phyloP scores from a whole-genome alignment of 1,140 invertebrate genomes.

The Acromyrmex heyeri region DNA sequence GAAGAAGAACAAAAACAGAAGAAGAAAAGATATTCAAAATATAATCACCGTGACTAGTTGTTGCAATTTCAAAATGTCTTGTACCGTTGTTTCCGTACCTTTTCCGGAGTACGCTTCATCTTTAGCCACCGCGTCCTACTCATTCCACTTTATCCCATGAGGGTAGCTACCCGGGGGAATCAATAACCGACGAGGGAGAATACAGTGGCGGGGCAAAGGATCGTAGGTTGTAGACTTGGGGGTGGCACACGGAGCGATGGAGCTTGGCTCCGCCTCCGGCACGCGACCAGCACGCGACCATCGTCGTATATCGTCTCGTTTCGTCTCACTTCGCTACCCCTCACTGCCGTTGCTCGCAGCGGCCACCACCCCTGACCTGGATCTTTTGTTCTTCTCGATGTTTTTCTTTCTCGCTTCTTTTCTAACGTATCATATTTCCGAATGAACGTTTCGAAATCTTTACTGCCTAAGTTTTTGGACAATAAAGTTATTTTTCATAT shows the following conservation, averaged over 20 bases:
- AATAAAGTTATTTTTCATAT: too few relatives aligned
- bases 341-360: constrained; percentile 26
- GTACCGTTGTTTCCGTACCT: constrained; percentile 37
- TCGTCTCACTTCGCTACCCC: background rate
- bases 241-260: constrained; percentile 76
- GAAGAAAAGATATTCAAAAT: constrained; percentile 34
- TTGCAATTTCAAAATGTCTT: constrained; percentile 51
- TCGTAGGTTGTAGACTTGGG: constrained; percentile 69
- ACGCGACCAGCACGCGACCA: constrained; percentile 85
- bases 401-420: constrained; percentile 36
- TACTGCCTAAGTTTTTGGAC: background rate
- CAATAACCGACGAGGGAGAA: constrained; percentile 84
- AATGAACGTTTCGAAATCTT: constrained; percentile 29
- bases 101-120: constrained; percentile 48
- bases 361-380: constrained; percentile 58
- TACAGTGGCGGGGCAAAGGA: constrained; percentile 69
- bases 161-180: constrained; percentile 85
- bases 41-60: constrained; percentile 52
- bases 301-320: constrained; percentile 17
- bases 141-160: constrained; percentile 72
- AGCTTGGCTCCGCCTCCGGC: constrained; percentile 83
- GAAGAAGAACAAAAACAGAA: background rate
- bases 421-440: constrained; percentile 21
- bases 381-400: constrained; percentile 45
- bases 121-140: constrained; percentile 53